phyloP scores from a whole-genome alignment of 1,140 invertebrate species.

The Orchestia grillus region DNA sequence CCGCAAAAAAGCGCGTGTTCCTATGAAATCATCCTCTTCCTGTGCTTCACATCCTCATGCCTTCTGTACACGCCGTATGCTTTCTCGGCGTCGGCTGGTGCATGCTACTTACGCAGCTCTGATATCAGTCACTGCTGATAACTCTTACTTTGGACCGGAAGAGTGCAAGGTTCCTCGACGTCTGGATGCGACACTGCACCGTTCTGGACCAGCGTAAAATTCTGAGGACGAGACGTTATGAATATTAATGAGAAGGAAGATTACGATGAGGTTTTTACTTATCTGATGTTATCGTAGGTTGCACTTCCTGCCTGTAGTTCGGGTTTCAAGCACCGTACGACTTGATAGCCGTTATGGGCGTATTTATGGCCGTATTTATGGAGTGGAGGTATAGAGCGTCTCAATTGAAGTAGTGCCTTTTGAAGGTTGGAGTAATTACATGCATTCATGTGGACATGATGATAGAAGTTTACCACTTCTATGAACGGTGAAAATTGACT shows the following conservation, averaged over 20 bases:
- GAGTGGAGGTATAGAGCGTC: background rate
- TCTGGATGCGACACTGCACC: background rate
- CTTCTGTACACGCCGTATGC: background rate
- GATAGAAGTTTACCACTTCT: too few relatives aligned
- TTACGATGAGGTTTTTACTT: constrained; percentile 23
- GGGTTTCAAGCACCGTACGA: background rate
- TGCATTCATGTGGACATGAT: background rate
- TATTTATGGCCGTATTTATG: too few relatives aligned
- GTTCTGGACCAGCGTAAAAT: constrained; percentile 36
- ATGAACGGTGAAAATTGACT: too few relatives aligned
- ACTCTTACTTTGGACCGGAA: constrained; percentile 6
- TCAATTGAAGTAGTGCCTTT: background rate
- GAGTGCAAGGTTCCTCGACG: background rate
- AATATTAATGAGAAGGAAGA: constrained; percentile 33
- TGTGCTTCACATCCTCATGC: background rate
- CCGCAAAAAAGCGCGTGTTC: background rate
- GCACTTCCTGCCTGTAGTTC: background rate
- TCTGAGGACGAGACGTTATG: constrained; percentile 9
- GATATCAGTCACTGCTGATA: background rate
- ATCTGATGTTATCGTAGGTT: constrained; percentile 18
- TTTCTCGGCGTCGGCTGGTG: background rate
- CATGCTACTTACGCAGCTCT: background rate
- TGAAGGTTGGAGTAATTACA: background rate
- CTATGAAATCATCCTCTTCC: constrained; percentile 1
- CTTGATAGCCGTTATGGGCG: background rate